Conservation (phyloP, 2,888 invertebrate species). For the Dexiosoma caninum region DNA sequence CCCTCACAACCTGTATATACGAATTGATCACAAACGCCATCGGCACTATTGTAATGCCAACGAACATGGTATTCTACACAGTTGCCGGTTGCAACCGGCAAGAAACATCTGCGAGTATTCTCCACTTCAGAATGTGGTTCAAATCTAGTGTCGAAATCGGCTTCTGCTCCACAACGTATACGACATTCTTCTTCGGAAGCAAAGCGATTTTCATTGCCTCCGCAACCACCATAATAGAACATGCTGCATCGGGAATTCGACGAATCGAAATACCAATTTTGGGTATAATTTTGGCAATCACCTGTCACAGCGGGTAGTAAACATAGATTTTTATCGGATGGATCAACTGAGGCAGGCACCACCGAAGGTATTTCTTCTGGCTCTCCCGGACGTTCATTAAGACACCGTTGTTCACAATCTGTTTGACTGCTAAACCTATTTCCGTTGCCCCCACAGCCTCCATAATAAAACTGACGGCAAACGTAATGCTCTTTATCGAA, state of each 20-base stretch:
- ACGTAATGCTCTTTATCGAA: slow-evolving; percentile 85
- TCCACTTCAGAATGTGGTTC: slow-evolving; percentile 73
- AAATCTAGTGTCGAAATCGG: slow-evolving; percentile 69
- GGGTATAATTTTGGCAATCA: slow-evolving; percentile 85
- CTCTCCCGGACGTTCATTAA: slow-evolving; percentile 73
- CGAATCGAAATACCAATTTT: slow-evolving; percentile 86
- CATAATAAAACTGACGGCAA: slow-evolving; percentile 91
- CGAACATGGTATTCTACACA: slow-evolving; percentile 80
- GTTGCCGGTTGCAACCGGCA: slow-evolving; percentile 83
- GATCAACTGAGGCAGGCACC: slow-evolving; percentile 66
- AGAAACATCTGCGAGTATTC: slow-evolving; percentile 80
- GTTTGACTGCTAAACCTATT: slow-evolving; percentile 87
- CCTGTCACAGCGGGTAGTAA: slow-evolving; percentile 84
- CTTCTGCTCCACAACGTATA: slow-evolving; percentile 80
- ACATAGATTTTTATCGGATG: slow-evolving; percentile 80
- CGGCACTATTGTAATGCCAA: slow-evolving; percentile 85
- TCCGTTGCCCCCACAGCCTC: slow-evolving; percentile 94
- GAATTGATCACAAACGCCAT: slow-evolving; percentile 88
- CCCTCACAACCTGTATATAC: slow-evolving; percentile 89
- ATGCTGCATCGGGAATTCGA: slow-evolving; percentile 82
- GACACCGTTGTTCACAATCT: slow-evolving; percentile 84
- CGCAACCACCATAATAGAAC: slow-evolving; percentile 94
- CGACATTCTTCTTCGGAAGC: slow-evolving; percentile 82
- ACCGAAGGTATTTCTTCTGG: slow-evolving; percentile 56
- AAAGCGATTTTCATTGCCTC: slow-evolving; percentile 94